These are phyloP conservation scores for Julus scandinavius DNA, from an alignment of 2,888 invertebrate species.

Conservation along the genomic window DNA sequence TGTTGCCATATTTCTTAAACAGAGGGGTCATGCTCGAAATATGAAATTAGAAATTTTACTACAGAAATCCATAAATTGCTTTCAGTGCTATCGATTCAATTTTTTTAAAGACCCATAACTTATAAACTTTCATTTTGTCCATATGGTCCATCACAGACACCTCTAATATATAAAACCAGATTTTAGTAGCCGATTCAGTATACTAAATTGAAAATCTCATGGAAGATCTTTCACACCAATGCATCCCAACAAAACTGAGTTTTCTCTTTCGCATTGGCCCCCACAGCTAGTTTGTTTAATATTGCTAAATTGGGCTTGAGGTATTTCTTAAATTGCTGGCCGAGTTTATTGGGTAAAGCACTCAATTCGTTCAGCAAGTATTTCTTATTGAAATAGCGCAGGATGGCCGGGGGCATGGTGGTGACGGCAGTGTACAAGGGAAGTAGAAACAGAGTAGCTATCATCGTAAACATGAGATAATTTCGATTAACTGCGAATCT, in stretches of 20 bases:
- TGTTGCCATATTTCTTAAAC: no score
- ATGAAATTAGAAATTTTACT: no score
- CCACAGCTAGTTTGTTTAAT: not conserved
- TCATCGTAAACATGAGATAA: conserved; percentile 58
- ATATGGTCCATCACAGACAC: no score
- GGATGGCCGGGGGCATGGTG: conserved; percentile 56
- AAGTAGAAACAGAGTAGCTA: conserved; percentile 57
- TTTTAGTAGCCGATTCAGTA: no score
- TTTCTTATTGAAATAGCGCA: conserved; percentile 48
- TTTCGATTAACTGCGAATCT: conserved; percentile 57
- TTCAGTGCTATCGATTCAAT: no score
- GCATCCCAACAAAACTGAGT: conserved; percentile 37
- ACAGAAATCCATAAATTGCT: no score
- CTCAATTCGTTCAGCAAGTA: conserved; percentile 39
- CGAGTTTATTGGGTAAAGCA: not conserved
- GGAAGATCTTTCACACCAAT: not conserved
- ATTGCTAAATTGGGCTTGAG: conserved; percentile 7
- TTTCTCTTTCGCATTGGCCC: not conserved
- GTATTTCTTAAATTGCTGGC: conserved; percentile 44
- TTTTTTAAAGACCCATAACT: no score
- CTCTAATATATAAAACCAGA: no score
- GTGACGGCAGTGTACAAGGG: conserved; percentile 58
- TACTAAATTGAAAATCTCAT: no score
- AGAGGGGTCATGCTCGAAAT: no score
- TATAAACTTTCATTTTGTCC: no score